phyloP scores from a whole-genome alignment of 1,140 invertebrate species.

The Halictus rubicundus region DNA sequence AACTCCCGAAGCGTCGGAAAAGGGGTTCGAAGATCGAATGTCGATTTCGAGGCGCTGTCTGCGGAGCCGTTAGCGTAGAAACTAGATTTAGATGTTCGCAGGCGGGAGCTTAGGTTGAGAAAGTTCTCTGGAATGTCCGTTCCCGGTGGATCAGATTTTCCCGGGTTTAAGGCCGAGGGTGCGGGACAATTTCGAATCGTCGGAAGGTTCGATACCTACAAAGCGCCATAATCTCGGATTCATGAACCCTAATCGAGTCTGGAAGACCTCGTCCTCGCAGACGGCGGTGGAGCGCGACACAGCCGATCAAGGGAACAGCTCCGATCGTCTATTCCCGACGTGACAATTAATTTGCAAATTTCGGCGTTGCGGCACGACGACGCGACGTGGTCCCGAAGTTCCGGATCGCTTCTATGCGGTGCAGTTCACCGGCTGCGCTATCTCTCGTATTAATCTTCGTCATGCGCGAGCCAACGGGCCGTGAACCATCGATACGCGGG shows the following conservation, averaged over 20 bases:
- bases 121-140: neutral
- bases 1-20: too few species aligned
- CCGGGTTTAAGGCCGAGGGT: too few species aligned
- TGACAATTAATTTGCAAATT: conserved; percentile 53
- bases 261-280: neutral
- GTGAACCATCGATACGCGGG: conserved; percentile 30
- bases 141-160: neutral
- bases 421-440: neutral
- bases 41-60: too few species aligned
- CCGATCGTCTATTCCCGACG: conserved; percentile 38
- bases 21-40: too few species aligned
- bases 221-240: neutral
- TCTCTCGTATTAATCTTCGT: conserved; percentile 20
- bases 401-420: neutral
- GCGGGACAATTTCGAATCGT: neutral
- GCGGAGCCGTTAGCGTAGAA: too few species aligned
- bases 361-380: neutral
- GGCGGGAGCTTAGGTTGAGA: neutral
- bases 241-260: neutral
- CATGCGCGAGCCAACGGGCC: conserved; percentile 4
- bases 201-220: neutral
- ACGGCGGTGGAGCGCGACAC: neutral
- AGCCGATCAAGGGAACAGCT: conserved; percentile 26
- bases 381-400: conserved; percentile 1
- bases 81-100: too few species aligned